phyloP scores from a whole-genome alignment of 2,888 invertebrate species.

The Parapristionchus giblindavisi region DNA sequence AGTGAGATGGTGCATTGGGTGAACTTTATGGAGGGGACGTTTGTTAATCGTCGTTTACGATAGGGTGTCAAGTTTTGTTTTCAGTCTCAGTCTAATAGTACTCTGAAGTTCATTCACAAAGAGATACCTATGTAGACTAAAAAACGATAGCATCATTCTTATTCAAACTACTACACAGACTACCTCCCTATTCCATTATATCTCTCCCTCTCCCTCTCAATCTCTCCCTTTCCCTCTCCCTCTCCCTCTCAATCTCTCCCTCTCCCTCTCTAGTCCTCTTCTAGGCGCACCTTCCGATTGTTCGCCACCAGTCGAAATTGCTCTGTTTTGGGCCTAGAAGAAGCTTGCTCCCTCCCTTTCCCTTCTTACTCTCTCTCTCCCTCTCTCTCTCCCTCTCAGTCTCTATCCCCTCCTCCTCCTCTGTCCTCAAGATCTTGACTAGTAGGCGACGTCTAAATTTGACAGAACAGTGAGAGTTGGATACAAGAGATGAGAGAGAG shows the following conservation, averaged over 20 bases:
- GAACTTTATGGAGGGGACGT: slow-evolving; percentile 46
- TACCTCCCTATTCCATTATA: too few species aligned
- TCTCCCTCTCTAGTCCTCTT: background rate
- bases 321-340: background rate
- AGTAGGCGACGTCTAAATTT: background rate
- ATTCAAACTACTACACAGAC: background rate
- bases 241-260: background rate
- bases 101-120: too few species aligned
- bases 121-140: background rate
- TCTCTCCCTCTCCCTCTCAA: background rate
- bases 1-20: too few species aligned
- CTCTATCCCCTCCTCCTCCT: slow-evolving; percentile 19
- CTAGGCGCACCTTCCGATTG: background rate
- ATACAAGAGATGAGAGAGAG: background rate
- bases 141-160: background rate
- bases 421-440: too few species aligned
- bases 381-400: background rate
- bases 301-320: too few species aligned
- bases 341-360: too few species aligned
- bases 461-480: background rate
- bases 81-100: too few species aligned
- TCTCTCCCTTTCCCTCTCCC: slow-evolving; percentile 7
- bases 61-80: too few species aligned
- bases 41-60: slow-evolving; percentile 8
- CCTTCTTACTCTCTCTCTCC: background rate